phyloP scores from a whole-genome alignment of 2,797 vertebrate species.

The Meriones psammophilus region DNA sequence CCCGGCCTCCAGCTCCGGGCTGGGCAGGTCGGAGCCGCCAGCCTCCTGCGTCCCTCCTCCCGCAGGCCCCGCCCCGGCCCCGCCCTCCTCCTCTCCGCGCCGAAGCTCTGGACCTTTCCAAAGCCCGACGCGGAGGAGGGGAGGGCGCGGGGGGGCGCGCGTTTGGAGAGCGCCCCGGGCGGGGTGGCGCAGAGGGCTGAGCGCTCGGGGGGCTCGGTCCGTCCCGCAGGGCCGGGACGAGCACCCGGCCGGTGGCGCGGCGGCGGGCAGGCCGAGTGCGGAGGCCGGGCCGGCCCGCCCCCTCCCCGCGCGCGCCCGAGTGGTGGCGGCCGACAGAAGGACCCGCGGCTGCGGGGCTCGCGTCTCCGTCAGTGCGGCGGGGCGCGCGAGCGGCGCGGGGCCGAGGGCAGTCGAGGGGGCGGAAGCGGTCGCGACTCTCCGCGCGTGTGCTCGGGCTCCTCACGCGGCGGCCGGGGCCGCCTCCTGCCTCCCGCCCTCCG shows the following conservation, averaged over 20 bases:
- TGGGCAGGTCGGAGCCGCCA: neutral
- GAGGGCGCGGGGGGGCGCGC: neutral
- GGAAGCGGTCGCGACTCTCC: neutral
- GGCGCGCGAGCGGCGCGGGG: slow-evolving; percentile 76
- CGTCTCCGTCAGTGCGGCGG: slow-evolving; percentile 80
- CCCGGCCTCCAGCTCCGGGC: neutral
- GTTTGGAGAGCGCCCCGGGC: rapidly evolving
- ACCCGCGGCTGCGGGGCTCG: slow-evolving; percentile 76
- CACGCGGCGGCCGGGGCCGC: slow-evolving; percentile 35
- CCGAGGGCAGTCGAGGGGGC: slow-evolving; percentile 11
- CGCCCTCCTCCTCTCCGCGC: slow-evolving; percentile 50
- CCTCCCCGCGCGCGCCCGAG: slow-evolving; percentile 20
- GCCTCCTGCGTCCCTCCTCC: neutral
- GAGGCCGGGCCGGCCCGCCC: neutral
- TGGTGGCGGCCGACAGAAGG: slow-evolving; percentile 86
- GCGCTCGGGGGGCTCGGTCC: rapidly evolving
- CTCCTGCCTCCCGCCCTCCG: neutral
- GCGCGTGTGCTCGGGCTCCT: slow-evolving; percentile 53
- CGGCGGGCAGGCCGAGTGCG: neutral
- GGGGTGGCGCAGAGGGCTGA: neutral
- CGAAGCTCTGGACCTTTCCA: slow-evolving; percentile 81
- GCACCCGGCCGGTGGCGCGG: neutral
- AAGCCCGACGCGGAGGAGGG: neutral
- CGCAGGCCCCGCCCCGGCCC: slow-evolving; percentile 60
- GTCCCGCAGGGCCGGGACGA: neutral